Evolutionary conservation across 2,888 invertebrate genomes (phyloP).

Genomic region (Monochamus alternatus): DNA sequence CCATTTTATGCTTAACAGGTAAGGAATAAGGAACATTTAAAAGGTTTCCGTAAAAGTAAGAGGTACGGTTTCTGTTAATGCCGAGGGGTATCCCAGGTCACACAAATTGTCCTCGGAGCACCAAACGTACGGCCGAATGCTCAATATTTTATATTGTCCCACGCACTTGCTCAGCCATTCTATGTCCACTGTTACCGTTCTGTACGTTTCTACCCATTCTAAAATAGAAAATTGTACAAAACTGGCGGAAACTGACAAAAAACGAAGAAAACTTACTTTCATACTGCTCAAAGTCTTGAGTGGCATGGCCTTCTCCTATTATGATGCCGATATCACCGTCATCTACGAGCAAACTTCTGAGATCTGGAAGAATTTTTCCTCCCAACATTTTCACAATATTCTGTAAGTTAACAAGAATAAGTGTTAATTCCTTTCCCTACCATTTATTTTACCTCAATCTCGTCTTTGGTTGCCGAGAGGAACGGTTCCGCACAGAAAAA

Average conservation of each 20-base stretch:
- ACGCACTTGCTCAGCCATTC: slow-evolving; percentile 68
- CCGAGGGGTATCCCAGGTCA: slow-evolving; percentile 64
- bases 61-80: slow-evolving; percentile 59
- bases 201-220: slow-evolving; percentile 65
- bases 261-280: slow-evolving; percentile 60
- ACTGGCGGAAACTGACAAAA: neutral
- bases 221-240: slow-evolving; percentile 44
- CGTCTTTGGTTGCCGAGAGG: slow-evolving; percentile 57
- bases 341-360: slow-evolving; percentile 55
- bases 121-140: slow-evolving; percentile 63
- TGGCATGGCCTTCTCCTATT: slow-evolving; percentile 62
- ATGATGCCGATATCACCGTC: slow-evolving; percentile 62
- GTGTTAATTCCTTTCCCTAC: neutral
- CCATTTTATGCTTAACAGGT: slow-evolving; percentile 2
- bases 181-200: slow-evolving; percentile 66
- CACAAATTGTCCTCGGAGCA: slow-evolving; percentile 63
- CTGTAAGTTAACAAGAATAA: slow-evolving; percentile 49
- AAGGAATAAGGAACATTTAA: slow-evolving; percentile 16
- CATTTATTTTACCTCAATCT: slow-evolving; percentile 61
- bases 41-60: slow-evolving; percentile 47
- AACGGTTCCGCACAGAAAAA: slow-evolving; percentile 74
- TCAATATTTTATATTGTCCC: slow-evolving; percentile 64
- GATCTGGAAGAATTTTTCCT: slow-evolving; percentile 58
- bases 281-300: slow-evolving; percentile 63
- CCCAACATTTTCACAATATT: slow-evolving; percentile 60